Evolutionary conservation across 1,140 invertebrate genomes (phyloP), one percentile per base, ranked within the genome.

Genomic region (Drepana arcuata): DNA sequence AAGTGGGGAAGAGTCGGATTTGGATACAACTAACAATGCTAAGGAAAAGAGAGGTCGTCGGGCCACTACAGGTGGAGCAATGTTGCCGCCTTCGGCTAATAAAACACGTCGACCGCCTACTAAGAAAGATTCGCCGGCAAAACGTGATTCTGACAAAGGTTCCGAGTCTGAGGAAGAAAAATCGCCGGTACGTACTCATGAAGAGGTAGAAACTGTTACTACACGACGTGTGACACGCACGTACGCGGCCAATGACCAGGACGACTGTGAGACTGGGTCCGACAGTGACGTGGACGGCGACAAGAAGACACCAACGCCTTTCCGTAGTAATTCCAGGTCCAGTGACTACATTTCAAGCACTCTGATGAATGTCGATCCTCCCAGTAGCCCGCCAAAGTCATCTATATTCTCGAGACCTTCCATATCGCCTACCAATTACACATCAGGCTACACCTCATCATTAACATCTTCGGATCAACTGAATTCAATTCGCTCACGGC

Each of bases 251-350:
- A 58, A 80, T 11, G 81, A 78, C n/a, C 59, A 60, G 21, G 87
- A 88, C 41, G 87, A 85, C 12, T 80, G 87, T 35, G 88, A 88
- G 46, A 88, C 86, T 1, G 87, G 86, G 7, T 88, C 87, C 0
- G 88, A 88, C 34, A 84, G 82, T 52, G 77, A 82, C 46, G 71
- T 84, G 2, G 77, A 78, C 30, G 51, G 35, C 26, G 79, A 67
- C 16, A 79, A 73, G 41, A 82, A 78, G 39, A 72, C 62, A 2
- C 56, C 68, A 5, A 61, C 59, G 14, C 64, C 74, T n/a, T 74
- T 66, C 24, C 57, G 72, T 32, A 77, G 72, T 42, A 71, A 54
- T 39, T 80, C 75, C 2, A 55, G 75, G n/a, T 77, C 78, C 13
- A 82, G 78, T 52, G 75, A 80, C 24, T 68, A 80, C 16, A 77